phyloP scores from a whole-genome alignment of 2,797 vertebrate species.

The Tamandua tetradactyla region DNA sequence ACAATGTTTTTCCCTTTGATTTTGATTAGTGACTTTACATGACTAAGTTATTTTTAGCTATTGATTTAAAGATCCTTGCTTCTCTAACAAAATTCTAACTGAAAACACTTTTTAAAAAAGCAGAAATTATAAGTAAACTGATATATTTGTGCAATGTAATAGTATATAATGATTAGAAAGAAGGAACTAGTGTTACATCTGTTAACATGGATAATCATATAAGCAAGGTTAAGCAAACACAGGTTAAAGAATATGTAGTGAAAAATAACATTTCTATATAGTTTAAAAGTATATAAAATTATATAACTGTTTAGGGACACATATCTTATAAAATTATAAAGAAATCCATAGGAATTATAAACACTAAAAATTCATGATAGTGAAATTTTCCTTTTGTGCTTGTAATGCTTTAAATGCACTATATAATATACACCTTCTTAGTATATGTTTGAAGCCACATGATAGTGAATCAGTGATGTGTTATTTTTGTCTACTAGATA shows the following conservation, averaged over 20 bases:
- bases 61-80: neutral
- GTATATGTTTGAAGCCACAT: neutral
- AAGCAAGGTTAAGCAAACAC: neutral
- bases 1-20: conserved; percentile 51
- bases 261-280: neutral
- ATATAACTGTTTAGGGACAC: neutral
- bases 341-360: neutral
- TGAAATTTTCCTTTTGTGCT: neutral
- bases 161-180: neutral
- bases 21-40: conserved; percentile 44
- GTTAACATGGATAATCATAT: neutral
- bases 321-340: neutral
- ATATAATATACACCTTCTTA: neutral
- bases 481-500: no score
- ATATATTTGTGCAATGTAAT: neutral
- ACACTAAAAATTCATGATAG: neutral
- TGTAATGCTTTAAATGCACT: neutral
- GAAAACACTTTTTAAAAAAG: neutral
- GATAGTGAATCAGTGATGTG: conserved; percentile 5
- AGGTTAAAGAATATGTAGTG: neutral
- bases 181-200: neutral
- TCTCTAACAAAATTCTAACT: conserved; percentile 14
- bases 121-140: neutral
- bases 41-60: conserved; percentile 52
- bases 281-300: neutral